These are phyloP conservation scores for Drosophila kokeensis DNA, from an alignment of 2,888 invertebrate genomes.

Conservation along the genomic window DNA sequence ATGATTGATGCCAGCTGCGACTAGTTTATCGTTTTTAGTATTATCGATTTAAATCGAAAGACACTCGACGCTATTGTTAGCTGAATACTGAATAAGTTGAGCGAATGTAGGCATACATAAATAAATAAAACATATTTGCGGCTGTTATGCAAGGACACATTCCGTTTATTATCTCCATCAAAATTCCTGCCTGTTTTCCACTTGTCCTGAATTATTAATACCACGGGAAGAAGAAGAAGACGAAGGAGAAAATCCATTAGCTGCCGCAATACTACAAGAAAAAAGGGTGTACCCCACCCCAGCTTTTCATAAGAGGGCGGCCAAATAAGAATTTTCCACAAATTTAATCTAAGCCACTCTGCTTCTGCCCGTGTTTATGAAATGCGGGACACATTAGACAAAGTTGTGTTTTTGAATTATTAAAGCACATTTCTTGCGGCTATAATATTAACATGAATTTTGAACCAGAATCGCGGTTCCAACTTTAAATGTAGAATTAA, in stretches of 20 bases:
- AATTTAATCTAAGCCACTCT: not conserved
- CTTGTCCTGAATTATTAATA: conserved; percentile 48
- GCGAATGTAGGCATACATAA: not conserved
- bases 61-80: not conserved
- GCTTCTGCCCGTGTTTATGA: not conserved
- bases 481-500: not conserved
- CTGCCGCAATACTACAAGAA: conserved; percentile 3
- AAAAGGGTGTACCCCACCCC: not conserved
- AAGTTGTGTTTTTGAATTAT: no score
- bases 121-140: not conserved
- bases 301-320: not conserved
- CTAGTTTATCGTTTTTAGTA: conserved; percentile 5
- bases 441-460: no score
- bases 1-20: conserved; percentile 21
- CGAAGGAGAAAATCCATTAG: conserved; percentile 33
- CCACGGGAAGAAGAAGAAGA: not conserved
- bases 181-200: conserved; percentile 28
- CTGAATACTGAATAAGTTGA: not conserved
- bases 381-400: not conserved
- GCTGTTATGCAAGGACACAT: not conserved
- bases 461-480: no score
- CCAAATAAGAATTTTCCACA: not conserved
- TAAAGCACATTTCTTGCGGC: not conserved
- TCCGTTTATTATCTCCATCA: conserved; percentile 11
- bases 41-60: conserved; percentile 43